Evolutionary conservation across 2,888 invertebrate genomes (phyloP).

Genomic region (Lasioglossum vierecki): DNA sequence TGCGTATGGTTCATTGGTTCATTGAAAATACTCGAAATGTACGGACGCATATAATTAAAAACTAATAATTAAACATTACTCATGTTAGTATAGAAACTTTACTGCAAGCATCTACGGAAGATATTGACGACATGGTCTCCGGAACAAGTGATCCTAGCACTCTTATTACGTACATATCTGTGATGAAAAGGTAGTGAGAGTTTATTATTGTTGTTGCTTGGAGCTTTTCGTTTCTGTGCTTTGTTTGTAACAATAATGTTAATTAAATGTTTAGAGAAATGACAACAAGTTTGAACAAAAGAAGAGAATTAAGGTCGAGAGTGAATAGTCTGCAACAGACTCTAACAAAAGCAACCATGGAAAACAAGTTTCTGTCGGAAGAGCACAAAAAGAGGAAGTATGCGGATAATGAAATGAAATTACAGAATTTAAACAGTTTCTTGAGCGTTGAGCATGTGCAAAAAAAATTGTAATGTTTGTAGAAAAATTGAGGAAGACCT

Average conservation of each 20-base stretch:
- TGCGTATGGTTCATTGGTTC: background rate
- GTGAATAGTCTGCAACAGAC: slow-evolving; percentile 62
- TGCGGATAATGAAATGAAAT: slow-evolving; percentile 25
- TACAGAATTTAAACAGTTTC: background rate
- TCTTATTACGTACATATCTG: slow-evolving; percentile 78
- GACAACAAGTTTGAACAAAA: slow-evolving; percentile 51
- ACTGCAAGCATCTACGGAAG: slow-evolving; percentile 86
- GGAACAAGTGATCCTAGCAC: slow-evolving; percentile 86
- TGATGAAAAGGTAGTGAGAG: slow-evolving; percentile 63
- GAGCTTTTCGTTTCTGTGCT: background rate
- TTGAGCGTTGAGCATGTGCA: background rate
- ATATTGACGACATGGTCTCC: slow-evolving; percentile 87
- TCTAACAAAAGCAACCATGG: slow-evolving; percentile 56
- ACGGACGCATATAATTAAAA: background rate
- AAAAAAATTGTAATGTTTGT: slow-evolving; percentile 9
- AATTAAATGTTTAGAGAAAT: slow-evolving; percentile 63
- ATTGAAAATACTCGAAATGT: background rate
- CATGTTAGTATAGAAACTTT: slow-evolving; percentile 85
- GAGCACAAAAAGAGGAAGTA: slow-evolving; percentile 84
- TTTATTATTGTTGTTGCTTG: slow-evolving; percentile 3
- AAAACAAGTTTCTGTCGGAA: slow-evolving; percentile 60
- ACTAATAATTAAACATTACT: background rate
- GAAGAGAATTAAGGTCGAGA: slow-evolving; percentile 62
- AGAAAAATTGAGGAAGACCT: slow-evolving; percentile 55
- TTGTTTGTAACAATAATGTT: background rate